These are phyloP conservation scores for Melanotaenia boesemani DNA, from an alignment of 2,797 vertebrate genomes.

Conservation along the genomic window DNA sequence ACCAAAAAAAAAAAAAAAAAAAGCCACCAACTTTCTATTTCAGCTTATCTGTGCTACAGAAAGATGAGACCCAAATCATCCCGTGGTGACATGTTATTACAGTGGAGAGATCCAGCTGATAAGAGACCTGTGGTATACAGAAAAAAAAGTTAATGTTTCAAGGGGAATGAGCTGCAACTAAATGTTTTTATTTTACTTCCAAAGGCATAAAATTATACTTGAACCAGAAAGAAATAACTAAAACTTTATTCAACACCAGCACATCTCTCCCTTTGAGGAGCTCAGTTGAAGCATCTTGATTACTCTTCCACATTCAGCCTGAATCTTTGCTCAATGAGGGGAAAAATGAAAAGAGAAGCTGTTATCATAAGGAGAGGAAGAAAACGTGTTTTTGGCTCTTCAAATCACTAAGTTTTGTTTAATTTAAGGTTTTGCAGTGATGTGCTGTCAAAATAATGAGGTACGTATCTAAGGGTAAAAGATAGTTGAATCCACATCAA, in stretches of 20 bases:
- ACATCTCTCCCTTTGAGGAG: neutral
- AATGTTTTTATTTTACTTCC: neutral
- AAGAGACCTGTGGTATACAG: constrained; percentile 3
- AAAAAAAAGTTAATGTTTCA: neutral
- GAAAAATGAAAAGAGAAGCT: neutral
- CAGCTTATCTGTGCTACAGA: neutral
- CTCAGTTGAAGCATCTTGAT: constrained; percentile 13
- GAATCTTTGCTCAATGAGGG: neutral
- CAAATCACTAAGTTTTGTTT: neutral
- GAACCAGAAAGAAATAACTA: constrained; percentile 3
- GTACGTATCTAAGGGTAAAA: neutral
- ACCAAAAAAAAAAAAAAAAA: neutral
- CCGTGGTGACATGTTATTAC: constrained; percentile 13
- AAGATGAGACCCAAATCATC: constrained; percentile 14
- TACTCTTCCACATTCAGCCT: constrained; percentile 8
- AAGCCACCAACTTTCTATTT: constrained; percentile 4
- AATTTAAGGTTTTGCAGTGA: neutral
- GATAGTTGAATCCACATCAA: neutral
- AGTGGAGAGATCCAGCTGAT: constrained; percentile 6
- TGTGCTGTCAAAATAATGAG: constrained; percentile 2
- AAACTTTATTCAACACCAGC: neutral
- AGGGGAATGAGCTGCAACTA: neutral
- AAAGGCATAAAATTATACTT: constrained; percentile 1
- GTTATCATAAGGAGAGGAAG: neutral
- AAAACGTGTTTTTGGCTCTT: constrained; percentile 11